A percentile compares a stretch with the other conserved stretches of the same genome.
Evolutionary conservation across 2,888 invertebrate species (phyloP).

Genomic region (Zelleria hepariella): DNA sequence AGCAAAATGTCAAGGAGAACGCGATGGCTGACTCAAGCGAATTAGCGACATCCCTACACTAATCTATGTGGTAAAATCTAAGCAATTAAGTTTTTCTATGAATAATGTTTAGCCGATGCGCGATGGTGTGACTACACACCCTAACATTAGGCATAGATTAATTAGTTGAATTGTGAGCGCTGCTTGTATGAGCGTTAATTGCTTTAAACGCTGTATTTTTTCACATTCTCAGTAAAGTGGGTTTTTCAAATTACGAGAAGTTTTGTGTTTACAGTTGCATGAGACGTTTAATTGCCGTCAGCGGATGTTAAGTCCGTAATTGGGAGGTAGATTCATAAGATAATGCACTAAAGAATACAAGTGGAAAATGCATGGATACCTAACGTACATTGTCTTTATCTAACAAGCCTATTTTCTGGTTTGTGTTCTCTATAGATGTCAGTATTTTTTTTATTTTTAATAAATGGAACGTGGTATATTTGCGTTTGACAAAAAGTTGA

Average conservation of each 20-base stretch:
- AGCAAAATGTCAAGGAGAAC: constrained; percentile 2
- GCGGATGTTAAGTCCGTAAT: constrained; percentile 63
- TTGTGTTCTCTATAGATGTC: neutral
- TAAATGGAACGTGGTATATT: constrained; percentile 41
- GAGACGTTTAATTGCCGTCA: constrained; percentile 59
- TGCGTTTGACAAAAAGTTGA: constrained; percentile 70
- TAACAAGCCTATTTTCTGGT: neutral
- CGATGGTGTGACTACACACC: constrained; percentile 26
- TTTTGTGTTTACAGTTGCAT: constrained; percentile 65
- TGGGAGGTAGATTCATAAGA: constrained; percentile 55
- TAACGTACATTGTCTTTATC: neutral
- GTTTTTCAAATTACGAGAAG: constrained; percentile 55
- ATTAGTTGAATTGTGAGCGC: constrained; percentile 48
- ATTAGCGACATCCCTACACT: neutral
- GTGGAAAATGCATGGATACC: constrained; percentile 5
- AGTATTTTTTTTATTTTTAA: constrained; percentile 30
- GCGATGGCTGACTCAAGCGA: neutral
- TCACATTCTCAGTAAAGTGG: constrained; percentile 55
- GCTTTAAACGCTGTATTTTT: constrained; percentile 61
- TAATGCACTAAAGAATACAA: constrained; percentile 25
- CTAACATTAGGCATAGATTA: constrained; percentile 40
- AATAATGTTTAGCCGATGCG: constrained; percentile 27
- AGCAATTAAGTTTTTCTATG: constrained; percentile 11
- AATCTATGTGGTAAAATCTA: constrained; percentile 9
- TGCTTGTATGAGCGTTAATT: constrained; percentile 57